Conservation (phyloP, 1,140 invertebrate species). For the Bombus confusus region DNA sequence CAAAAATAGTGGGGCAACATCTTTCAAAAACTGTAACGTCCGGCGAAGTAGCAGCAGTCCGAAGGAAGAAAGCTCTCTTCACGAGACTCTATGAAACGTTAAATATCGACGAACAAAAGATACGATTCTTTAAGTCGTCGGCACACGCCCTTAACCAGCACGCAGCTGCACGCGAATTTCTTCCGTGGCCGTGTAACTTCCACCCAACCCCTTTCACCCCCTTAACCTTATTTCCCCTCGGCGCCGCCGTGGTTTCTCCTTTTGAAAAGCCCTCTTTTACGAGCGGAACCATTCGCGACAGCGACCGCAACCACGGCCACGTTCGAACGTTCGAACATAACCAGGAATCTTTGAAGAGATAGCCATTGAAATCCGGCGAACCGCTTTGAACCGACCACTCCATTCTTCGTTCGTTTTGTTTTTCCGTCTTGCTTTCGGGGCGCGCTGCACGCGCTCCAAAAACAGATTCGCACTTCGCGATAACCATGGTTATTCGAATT, state of each 20-base stretch:
- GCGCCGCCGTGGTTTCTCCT: not conserved
- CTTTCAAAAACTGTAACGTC: no score
- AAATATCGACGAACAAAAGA: not conserved
- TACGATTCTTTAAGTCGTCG: not conserved
- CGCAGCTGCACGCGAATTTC: conserved; percentile 38
- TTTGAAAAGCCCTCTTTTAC: conserved; percentile 44
- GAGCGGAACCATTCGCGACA: conserved; percentile 5
- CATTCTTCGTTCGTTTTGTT: not conserved
- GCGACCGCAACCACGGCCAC: conserved; percentile 38
- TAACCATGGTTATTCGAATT: not conserved
- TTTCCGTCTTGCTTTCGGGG: not conserved
- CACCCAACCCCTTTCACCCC: not conserved
- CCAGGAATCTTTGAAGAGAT: conserved; percentile 39
- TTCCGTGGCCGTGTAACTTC: conserved; percentile 23
- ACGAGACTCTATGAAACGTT: not conserved
- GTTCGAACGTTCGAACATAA: conserved; percentile 40
- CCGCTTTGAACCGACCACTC: not conserved
- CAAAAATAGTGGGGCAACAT: no score
- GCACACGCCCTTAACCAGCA: not conserved
- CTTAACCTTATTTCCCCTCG: not conserved
- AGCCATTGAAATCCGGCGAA: conserved; percentile 16
- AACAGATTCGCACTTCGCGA: conserved; percentile 16
- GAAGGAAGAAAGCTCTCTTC: no score
- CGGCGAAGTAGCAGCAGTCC: no score
- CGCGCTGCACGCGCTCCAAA: not conserved